Evolutionary conservation across 2,888 invertebrate genomes (phyloP), one percentile per base, ranked within the genome.

Genomic region (Acholoe squamosa): DNA sequence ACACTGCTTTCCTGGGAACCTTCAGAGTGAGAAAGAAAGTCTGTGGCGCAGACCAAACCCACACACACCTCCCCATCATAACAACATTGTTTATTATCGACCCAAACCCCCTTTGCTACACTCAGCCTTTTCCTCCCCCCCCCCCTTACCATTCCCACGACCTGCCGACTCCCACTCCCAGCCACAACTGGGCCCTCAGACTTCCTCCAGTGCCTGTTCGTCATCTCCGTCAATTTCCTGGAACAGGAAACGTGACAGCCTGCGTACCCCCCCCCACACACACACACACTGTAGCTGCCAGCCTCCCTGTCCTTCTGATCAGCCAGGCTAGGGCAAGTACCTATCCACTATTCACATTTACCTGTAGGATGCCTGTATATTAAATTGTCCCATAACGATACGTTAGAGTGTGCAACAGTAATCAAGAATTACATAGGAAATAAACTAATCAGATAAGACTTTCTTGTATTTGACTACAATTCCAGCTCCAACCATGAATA

Each of bases 201-300:
- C 71, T 71, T 25, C 71, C 71, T 71, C 71, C 71, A 71, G 71
- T 71, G 28, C 31, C 25, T 28, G 31, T 28, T 28, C 25, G 71
- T 71, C 71, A 71, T 71, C 25, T 71, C 71, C 28, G 31, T 25
- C 71, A 71, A 71, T 71, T 71, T 71, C 71, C 71, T 25, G 71
- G 71, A 71, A 16, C 14, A 28, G 71, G 31, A 71, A 71, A 71
- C 71, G 25, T 25, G 28, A 14, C 33, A 10, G 22, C 80, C 77
- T 7, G 22, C 43, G 34, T 16, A 12, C 80, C 80, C 33, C 80
- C 34, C 25, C 25, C 76, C 12, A 10, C 33, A 34, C 19, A 34
- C 80, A 3, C 28, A 10, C 76, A 5, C 71, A n/a, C 71, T 25
- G 3, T 31, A 28, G 28, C 76, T 25, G n/a, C 31, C 76, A 28